A percentile compares a stretch with the other conserved stretches of the same genome.
Conservation (phyloP, 2,888 invertebrate species). For the Xiphydria camelus region DNA sequence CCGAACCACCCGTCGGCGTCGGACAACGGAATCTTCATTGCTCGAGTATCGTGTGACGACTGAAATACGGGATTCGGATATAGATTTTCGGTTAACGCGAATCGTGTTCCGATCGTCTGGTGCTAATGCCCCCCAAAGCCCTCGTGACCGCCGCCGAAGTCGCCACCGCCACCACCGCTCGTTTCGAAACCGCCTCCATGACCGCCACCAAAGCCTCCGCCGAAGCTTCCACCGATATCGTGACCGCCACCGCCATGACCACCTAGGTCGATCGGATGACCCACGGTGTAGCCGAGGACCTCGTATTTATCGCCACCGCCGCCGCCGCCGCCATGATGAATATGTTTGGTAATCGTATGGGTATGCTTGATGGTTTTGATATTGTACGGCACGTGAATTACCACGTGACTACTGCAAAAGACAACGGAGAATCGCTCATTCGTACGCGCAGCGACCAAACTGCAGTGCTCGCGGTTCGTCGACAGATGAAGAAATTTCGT, state of each 20-base stretch:
- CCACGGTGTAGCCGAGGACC: slow-evolving; percentile 71
- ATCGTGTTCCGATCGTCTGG: too few species aligned
- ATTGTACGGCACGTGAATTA: slow-evolving; percentile 79
- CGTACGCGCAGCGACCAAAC: too few species aligned
- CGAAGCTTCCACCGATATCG: slow-evolving; percentile 23
- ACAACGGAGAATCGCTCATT: slow-evolving; percentile 41
- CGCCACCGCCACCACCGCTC: slow-evolving; percentile 29
- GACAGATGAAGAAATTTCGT: too few species aligned
- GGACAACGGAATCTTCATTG: too few species aligned
- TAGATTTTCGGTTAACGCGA: too few species aligned
- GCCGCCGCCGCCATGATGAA: slow-evolving; percentile 66
- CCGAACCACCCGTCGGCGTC: too few species aligned
- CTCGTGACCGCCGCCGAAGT: slow-evolving; percentile 27
- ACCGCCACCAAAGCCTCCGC: slow-evolving; percentile 26
- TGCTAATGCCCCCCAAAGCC: slow-evolving; percentile 21
- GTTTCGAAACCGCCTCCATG: slow-evolving; percentile 24
- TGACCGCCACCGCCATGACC: slow-evolving; percentile 50
- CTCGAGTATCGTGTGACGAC: too few species aligned
- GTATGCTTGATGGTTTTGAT: slow-evolving; percentile 78
- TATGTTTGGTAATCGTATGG: slow-evolving; percentile 75
- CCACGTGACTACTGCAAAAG: slow-evolving; percentile 67
- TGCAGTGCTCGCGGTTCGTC: too few species aligned
- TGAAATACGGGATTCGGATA: too few species aligned
- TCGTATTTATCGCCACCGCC: slow-evolving; percentile 68
- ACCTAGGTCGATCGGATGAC: slow-evolving; percentile 60